Percentiles rank a stretch among this genome's conserved stretches.
phyloP scores from a whole-genome alignment of 2,113 vertebrate species.

The Cacatua alba region DNA sequence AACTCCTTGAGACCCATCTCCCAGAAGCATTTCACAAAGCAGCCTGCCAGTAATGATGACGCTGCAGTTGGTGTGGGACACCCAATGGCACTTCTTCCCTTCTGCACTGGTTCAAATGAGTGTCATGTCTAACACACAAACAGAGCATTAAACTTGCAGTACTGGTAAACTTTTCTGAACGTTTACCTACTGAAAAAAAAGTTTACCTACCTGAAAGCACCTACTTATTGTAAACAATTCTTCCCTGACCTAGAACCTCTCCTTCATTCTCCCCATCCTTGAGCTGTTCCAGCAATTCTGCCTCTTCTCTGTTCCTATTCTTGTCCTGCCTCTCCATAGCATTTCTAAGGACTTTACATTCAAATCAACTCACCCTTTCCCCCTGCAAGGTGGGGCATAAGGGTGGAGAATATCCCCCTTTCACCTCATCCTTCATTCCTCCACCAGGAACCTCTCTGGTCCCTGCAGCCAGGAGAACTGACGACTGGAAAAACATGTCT shows the following conservation, averaged over 20 bases:
- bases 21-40: background rate
- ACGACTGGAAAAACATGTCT: background rate
- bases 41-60: background rate
- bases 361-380: background rate
- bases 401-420: background rate
- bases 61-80: background rate
- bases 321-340: background rate
- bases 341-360: background rate
- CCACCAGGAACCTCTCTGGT: background rate
- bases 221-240: background rate
- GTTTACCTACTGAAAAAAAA: too few species aligned
- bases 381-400: background rate
- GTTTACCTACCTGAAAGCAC: background rate
- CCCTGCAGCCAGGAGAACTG: background rate
- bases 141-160: background rate
- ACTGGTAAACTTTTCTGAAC: background rate
- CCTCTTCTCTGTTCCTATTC: background rate
- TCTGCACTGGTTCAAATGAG: background rate
- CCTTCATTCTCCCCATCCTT: background rate
- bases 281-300: background rate
- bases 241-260: background rate
- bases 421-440: background rate
- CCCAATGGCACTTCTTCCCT: background rate
- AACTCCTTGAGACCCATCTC: background rate
- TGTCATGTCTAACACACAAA: background rate